Base-by-base conservation (phyloP, 1,140 invertebrate species). In the Littorina saxatilis region DNA sequence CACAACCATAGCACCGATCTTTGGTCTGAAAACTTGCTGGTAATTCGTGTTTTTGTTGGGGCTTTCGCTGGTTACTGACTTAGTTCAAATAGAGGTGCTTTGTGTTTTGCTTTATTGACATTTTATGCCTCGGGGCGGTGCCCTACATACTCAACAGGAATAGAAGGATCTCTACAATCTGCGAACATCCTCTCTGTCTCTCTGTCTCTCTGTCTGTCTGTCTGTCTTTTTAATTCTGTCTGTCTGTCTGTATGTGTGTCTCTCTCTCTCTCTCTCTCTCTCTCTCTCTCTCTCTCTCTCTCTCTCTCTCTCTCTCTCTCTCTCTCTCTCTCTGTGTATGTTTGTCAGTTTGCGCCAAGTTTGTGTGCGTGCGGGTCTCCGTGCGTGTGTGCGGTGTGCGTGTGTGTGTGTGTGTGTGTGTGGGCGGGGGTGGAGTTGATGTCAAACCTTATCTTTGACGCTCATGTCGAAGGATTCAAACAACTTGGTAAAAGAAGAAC, bases 351-450 rank as follows among this genome's bases (percentile, higher is more conserved):
- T 17, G n/a, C n/a, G n/a, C 7, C n/a, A 23, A 15, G 55, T 58
- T 15, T 58, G 1, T 2, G 55, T 58, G 55, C n/a, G 55, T 58
- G 55, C n/a, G 55, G 17, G 55, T 58, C 17, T 58, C 17, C n/a
- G 55, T 58, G 55, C n/a, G 55, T 58, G 55, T 58, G 15, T 58
- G 55, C 43, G 17, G 43, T 47, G 43, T 66, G 61, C 61, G 61
- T 66, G 15, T 66, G 3, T 66, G 61, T 66, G 61, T 66, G n/a
- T 66, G 61, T 35, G 9, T n/a, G 32, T n/a, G 9, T n/a, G 61
- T n/a, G 61, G n/a, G n/a, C n/a, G n/a, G n/a, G n/a, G n/a, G n/a
- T n/a, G n/a, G n/a, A n/a, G n/a, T n/a, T n/a, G n/a, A n/a, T n/a
- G n/a, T n/a, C n/a, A n/a, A n/a, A n/a, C n/a, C n/a, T n/a, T n/a